Conservation (phyloP, 2,113 vertebrate species). For the Tylochromis polylepis region DNA sequence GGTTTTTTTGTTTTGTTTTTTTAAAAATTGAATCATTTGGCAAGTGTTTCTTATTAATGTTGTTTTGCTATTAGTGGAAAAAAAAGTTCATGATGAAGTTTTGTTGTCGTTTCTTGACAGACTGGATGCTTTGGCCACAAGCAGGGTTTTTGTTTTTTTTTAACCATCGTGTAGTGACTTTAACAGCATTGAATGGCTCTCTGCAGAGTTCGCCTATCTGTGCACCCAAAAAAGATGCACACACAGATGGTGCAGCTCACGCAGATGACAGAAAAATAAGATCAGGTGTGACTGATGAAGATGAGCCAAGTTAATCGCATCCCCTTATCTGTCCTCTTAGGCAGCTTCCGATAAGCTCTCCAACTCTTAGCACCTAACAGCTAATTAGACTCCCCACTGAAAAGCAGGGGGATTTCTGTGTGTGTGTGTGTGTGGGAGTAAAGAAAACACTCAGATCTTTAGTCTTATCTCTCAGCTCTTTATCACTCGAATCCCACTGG, state of each 20-base stretch:
- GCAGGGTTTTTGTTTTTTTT: background rate
- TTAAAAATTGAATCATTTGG: accelerated
- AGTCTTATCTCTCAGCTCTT: conserved; percentile 34
- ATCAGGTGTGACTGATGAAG: conserved; percentile 13
- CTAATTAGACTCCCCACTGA: conserved; percentile 45
- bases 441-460: conserved; percentile 54
- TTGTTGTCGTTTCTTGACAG: background rate
- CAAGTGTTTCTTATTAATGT: background rate
- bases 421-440: background rate
- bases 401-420: background rate
- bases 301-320: conserved; percentile 31
- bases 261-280: background rate
- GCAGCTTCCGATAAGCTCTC: conserved; percentile 48
- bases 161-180: no score
- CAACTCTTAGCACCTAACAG: conserved; percentile 40
- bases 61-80: background rate
- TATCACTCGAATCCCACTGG: conserved; percentile 27
- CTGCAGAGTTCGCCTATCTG: background rate
- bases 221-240: background rate
- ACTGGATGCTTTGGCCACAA: background rate
- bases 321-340: conserved; percentile 47
- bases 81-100: background rate
- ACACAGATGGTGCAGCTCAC: background rate
- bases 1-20: no score
- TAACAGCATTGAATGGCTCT: background rate